Base-by-base conservation (phyloP, 2,888 invertebrate species). In the Adelphocoris suturalis region DNA sequence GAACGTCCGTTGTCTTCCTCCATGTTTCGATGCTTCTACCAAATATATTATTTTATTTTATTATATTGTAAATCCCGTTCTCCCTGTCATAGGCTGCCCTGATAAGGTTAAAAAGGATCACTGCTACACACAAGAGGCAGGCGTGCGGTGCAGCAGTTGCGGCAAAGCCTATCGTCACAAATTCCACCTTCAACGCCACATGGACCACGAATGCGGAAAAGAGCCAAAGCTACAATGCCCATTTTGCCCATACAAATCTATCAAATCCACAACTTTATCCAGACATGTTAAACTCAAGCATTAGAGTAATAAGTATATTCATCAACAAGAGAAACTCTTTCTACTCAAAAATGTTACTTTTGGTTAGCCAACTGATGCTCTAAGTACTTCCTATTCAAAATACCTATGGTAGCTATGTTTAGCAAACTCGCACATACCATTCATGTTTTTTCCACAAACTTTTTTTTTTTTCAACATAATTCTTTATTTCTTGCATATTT, bases 191-290 rank as follows among this genome's bases (percentile, higher is more conserved):
- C 86, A 91, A 57, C 52, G 91, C 11, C 91, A 91, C 85, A 16
- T 91, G 48, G 37, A 48, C 13, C 87, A 82, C 90, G 92, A 93
- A 76, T 93, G 93, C 90, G 93, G 93, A 27, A 96, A 95, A 94
- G 96, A 95, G 93, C 96, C 95, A 92, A 95, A 95, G 94, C 97
- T 95, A 94, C 95, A 94, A 93, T 97, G 97, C 92, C 95, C 95
- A 85, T 95, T 95, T 93, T 97, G 97, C 61, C 86, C 89, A 2
- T 91, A 91, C 82, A 90, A 90, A 80, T 86, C 91, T 14, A 84
- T 90, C 28, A 89, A 86, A 52, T 27, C 52, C 9, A 89, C 76
- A 46, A 89, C 86, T 13, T 46, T 90, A 9, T 55, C 90, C 28
- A 76, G 90, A 27, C 90, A 90, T 75, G 57, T 90, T 2, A 90